A percentile compares a stretch with the other conserved stretches of the same genome.
These are phyloP conservation scores for Parambassis ranga DNA, from an alignment of 2,797 vertebrate genomes.

Conservation along the genomic window DNA sequence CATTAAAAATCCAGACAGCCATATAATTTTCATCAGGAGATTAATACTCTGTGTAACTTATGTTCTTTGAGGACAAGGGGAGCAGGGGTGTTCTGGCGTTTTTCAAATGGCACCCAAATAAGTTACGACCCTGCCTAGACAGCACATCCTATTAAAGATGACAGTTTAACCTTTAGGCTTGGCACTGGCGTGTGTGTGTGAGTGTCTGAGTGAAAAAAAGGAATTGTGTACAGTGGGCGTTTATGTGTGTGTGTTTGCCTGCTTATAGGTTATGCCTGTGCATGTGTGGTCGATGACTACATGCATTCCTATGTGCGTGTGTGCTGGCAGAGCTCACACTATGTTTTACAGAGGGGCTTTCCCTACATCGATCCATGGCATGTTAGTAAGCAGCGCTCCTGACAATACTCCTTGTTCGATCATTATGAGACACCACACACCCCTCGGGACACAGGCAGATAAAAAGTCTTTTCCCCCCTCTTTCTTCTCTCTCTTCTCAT, in stretches of 20 bases:
- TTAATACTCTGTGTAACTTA: conserved; percentile 71
- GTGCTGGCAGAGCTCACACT: conserved; percentile 50
- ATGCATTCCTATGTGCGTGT: conserved; percentile 30
- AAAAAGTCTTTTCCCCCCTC: conserved; percentile 48
- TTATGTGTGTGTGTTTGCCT: conserved; percentile 16
- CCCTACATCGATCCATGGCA: conserved; percentile 72
- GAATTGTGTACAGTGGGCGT: conserved; percentile 8
- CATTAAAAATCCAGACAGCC: conserved; percentile 71
- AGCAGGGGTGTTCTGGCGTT: conserved; percentile 51
- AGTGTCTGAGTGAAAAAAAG: conserved; percentile 16
- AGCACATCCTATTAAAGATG: conserved; percentile 75
- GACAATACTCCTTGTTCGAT: conserved; percentile 77
- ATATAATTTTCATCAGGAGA: conserved; percentile 77
- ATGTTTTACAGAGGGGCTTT: conserved; percentile 70
- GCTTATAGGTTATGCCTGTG: conserved; percentile 23
- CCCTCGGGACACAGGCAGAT: conserved; percentile 63
- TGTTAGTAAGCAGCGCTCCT: conserved; percentile 77
- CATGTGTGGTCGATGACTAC: conserved; percentile 39
- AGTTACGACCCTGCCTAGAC: conserved; percentile 73
- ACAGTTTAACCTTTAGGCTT: conserved; percentile 77
- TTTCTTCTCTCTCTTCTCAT: conserved; percentile 36
- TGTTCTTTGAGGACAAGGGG: conserved; percentile 72
- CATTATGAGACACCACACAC: conserved; percentile 70
- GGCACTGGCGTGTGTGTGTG: conserved; percentile 39
- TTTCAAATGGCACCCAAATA: conserved; percentile 75